Evolutionary conservation across 1,140 invertebrate genomes (phyloP), one percentile per base, ranked within the genome.

Genomic region (Harpegnathos saltator): DNA sequence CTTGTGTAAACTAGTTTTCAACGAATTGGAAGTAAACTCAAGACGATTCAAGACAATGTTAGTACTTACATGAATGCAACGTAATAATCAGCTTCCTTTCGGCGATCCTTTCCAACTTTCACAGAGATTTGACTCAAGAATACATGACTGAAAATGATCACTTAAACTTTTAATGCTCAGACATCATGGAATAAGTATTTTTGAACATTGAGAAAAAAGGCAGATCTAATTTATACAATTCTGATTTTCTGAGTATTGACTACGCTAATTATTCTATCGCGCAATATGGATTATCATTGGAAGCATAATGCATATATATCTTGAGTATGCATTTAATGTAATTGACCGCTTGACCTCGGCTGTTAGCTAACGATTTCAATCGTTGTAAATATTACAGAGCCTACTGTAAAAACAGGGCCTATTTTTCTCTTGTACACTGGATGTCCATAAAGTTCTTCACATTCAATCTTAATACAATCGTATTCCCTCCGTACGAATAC

Each of bases 321-420:
- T 48, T 56, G 14, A 84, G 9, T 84, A 68, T 83, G 56, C 63
- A 85, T 82, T 83, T 74, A 83, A 52, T 85, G 62, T 82, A 56
- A 15, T n/a, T n/a, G n/a, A n/a, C n/a, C 56, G 77, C 69, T 59
- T 54, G 44, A 56, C 71, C 62, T 86, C 74, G 59, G 50, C 19
- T 58, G 48, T 87, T 74, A 74, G 61, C 72, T 86, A 44, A 44
- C 38, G 9, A 44, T 44, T 89, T 38, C 19, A 74, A 56, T 68
- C 61, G 86, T 88, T 89, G 82, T 89, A 89, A 63, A 78, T 85
- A 86, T 59, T 85, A 44, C 44, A 69, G 52, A 73, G 62, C 56
- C 69, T 86, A 74, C 19, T 78, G 26, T 65, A 56, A 54, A 84
- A 38, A 58, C n/a, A 75, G 63, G 86, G 81, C 75, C 85, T 87